Conservation (phyloP, 2,888 invertebrate genomes). For the Tricholauxania praeusta region DNA sequence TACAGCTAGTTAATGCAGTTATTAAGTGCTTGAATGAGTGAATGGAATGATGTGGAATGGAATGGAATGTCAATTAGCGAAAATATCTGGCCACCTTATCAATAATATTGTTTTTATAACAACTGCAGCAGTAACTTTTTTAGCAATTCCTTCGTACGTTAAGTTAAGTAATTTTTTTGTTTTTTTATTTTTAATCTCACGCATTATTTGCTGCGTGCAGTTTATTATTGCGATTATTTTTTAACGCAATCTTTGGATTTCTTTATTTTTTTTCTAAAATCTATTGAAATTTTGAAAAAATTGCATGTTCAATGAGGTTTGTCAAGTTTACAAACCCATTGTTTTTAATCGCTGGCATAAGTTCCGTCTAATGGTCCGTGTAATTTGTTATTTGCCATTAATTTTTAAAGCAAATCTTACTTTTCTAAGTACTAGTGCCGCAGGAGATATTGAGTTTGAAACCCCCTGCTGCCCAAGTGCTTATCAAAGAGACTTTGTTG, state of each 20-base stretch:
- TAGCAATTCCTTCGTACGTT: background rate
- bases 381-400: conserved; percentile 4
- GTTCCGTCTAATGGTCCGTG: background rate
- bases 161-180: background rate
- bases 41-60: background rate
- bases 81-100: background rate
- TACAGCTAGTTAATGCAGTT: conserved; percentile 18
- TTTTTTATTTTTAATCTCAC: conserved; percentile 18
- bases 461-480: conserved; percentile 70
- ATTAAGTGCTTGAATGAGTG: conserved; percentile 17
- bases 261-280: background rate
- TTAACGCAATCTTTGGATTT: background rate
- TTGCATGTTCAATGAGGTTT: conserved; percentile 2
- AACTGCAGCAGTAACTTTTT: background rate
- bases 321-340: background rate
- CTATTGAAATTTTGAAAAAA: no score
- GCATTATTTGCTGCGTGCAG: conserved; percentile 5
- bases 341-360: background rate
- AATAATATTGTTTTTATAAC: background rate
- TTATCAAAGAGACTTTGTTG: conserved; percentile 70
- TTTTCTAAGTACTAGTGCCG: conserved; percentile 71
- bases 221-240: conserved; percentile 14
- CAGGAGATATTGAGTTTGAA: conserved; percentile 64
- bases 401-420: conserved; percentile 52
- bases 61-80: conserved; percentile 22